phyloP scores from a whole-genome alignment of 2,797 vertebrate genomes.

The Tenualosa ilisha region DNA sequence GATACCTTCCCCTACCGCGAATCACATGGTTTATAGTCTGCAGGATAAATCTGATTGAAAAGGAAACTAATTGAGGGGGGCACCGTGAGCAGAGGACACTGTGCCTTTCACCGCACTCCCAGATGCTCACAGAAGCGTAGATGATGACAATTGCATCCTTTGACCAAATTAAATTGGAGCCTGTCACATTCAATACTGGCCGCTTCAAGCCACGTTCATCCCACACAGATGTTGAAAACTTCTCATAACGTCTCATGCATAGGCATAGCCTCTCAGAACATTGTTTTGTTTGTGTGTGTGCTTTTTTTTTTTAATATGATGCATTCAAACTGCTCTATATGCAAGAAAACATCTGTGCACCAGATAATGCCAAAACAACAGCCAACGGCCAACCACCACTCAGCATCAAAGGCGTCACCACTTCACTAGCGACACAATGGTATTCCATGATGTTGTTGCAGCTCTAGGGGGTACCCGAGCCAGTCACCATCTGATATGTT shows the following conservation, averaged over 20 bases:
- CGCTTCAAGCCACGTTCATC: not conserved
- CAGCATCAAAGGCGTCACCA: slow-evolving; percentile 27
- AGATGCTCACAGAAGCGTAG: slow-evolving; percentile 22
- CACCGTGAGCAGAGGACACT: slow-evolving; percentile 35
- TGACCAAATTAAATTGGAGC: slow-evolving; percentile 47
- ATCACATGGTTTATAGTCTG: slow-evolving; percentile 39
- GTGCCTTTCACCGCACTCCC: slow-evolving; percentile 31
- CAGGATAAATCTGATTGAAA: slow-evolving; percentile 42
- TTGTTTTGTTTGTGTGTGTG: slow-evolving; percentile 2
- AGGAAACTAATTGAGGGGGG: slow-evolving; percentile 29
- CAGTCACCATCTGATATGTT: slow-evolving; percentile 30
- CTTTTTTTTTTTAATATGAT: not conserved
- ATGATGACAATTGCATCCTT: slow-evolving; percentile 45
- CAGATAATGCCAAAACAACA: slow-evolving; percentile 29
- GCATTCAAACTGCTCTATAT: not conserved
- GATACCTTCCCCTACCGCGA: slow-evolving; percentile 32
- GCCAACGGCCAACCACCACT: not conserved
- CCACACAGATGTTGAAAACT: slow-evolving; percentile 11
- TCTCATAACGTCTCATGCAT: not conserved
- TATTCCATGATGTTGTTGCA: slow-evolving; percentile 47
- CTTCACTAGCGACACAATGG: slow-evolving; percentile 37
- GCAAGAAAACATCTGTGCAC: slow-evolving; percentile 34
- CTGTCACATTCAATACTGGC: slow-evolving; percentile 33
- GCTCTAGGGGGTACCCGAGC: slow-evolving; percentile 37
- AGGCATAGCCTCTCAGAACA: not conserved